Conservation (phyloP, 2,113 vertebrate species). For the Hippolais icterina region DNA sequence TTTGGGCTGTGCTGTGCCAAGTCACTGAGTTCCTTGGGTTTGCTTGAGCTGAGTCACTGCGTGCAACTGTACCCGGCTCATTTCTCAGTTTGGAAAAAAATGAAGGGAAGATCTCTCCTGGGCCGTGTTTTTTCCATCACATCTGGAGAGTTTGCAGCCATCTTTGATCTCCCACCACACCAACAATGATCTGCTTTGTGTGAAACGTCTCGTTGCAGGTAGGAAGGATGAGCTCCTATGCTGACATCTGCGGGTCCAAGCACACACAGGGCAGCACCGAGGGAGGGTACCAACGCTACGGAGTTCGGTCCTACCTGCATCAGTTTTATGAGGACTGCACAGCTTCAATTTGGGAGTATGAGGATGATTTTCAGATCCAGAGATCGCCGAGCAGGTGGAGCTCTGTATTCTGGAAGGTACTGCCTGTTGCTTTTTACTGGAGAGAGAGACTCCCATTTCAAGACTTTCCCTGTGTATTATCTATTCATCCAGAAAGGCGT, state of each 20-base stretch:
- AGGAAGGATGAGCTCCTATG: conserved; percentile 92
- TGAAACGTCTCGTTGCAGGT: conserved; percentile 71
- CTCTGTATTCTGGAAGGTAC: conserved; percentile 97
- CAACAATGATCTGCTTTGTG: rapidly evolving
- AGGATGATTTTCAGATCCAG: conserved; percentile 99
- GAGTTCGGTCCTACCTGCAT: conserved; percentile 97
- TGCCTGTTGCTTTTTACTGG: background rate
- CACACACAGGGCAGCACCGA: conserved; percentile 73
- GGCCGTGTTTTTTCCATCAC: background rate
- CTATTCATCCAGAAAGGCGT: background rate
- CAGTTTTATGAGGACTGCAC: conserved; percentile 99
- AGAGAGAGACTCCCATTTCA: background rate
- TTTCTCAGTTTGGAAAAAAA: background rate
- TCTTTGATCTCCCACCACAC: background rate
- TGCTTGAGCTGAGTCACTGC: background rate
- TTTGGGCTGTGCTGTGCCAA: background rate
- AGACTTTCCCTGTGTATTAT: background rate
- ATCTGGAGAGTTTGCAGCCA: background rate
- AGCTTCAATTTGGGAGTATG: conserved; percentile 96
- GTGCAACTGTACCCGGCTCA: rapidly evolving
- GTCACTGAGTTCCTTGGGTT: background rate
- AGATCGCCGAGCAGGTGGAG: conserved; percentile 95
- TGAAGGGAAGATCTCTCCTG: background rate
- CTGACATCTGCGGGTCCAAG: conserved; percentile 85
- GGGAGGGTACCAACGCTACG: conserved; percentile 86